A percentile compares a stretch with the other conserved stretches of the same genome.
Conservation (phyloP, 2,113 vertebrate species). For the Microcebus murinus region DNA sequence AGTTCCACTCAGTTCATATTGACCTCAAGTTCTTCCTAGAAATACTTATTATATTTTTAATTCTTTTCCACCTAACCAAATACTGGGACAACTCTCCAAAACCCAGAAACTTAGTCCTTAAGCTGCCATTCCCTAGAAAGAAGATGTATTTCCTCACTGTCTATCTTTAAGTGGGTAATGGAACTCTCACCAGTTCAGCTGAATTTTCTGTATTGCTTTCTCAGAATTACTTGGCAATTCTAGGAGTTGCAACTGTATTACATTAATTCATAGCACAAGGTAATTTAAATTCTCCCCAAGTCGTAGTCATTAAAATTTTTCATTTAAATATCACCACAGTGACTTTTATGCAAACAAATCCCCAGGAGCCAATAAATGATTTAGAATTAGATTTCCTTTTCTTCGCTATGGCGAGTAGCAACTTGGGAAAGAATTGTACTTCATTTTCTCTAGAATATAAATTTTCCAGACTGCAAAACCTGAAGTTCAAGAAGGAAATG, state of each 20-base stretch:
- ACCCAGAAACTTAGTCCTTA: not conserved
- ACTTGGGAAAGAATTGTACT: not conserved
- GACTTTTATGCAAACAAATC: conserved; percentile 53
- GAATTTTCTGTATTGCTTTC: not conserved
- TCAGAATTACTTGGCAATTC: not conserved
- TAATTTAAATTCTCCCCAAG: conserved; percentile 32
- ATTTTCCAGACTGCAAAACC: not conserved
- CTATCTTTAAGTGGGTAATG: not conserved
- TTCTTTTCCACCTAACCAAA: not conserved
- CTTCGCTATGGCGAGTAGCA: not conserved
- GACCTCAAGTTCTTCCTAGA: not conserved
- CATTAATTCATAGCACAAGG: not conserved
- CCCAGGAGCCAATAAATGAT: not conserved
- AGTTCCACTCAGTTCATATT: not conserved
- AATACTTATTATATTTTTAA: not conserved
- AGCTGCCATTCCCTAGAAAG: not conserved
- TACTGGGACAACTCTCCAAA: not conserved
- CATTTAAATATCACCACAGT: conserved; percentile 8
- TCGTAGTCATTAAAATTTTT: conserved; percentile 31
- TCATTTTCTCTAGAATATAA: conserved; percentile 1
- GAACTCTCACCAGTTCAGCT: not conserved
- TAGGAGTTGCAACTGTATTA: not conserved
- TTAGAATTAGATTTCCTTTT: conserved; percentile 44
- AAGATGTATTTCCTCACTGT: not conserved
- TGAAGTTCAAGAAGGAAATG: not conserved